phyloP scores from a whole-genome alignment of 2,797 vertebrate genomes.

The Malacoraja senta region DNA sequence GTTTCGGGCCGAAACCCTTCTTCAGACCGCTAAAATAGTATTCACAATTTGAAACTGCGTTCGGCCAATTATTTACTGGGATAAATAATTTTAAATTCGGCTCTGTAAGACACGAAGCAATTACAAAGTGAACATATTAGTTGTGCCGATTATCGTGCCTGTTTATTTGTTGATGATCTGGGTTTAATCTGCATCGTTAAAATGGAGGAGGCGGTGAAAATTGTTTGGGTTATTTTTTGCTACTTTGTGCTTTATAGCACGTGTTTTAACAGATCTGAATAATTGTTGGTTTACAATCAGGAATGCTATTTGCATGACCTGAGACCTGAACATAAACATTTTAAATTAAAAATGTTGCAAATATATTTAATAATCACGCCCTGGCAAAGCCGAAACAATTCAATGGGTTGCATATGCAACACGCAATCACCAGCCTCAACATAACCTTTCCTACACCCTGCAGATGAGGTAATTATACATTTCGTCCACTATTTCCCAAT shows the following conservation, averaged over 20 bases:
- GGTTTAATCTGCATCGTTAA: background rate
- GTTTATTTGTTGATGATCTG: background rate
- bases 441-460: background rate
- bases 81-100: background rate
- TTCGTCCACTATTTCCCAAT: background rate
- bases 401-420: background rate
- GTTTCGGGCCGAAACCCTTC: too few relatives aligned
- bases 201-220: background rate
- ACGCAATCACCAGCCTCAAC: background rate
- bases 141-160: background rate
- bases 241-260: background rate
- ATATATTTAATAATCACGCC: background rate
- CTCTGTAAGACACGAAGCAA: background rate
- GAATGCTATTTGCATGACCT: background rate
- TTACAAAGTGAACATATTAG: background rate
- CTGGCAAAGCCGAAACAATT: background rate
- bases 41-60: background rate
- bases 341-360: background rate
- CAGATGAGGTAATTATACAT: background rate
- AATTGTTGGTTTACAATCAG: background rate
- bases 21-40: background rate
- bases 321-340: background rate
- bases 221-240: background rate
- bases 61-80: background rate
- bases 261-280: background rate